Base-by-base conservation (phyloP, 2,888 invertebrate genomes). In the Dynastes maya region DNA sequence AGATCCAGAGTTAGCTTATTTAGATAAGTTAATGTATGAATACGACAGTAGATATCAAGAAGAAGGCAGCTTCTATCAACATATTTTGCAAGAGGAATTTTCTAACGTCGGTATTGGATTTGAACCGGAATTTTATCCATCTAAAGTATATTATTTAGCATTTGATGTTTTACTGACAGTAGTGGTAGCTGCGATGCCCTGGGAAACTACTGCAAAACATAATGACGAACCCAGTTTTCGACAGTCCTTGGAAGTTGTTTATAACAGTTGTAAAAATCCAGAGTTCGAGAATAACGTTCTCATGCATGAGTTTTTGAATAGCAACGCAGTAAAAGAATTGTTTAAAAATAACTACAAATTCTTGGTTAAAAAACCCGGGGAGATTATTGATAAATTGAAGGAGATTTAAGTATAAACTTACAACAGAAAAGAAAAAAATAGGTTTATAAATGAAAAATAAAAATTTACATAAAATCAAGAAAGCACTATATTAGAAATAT, bases 261-360 rank as follows among this genome's bases (percentile, higher is more conserved):
- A 84, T 80, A 83, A 85, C 29, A 80, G 81, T 5, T 82, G 84
- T 29, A 83, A 79, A 74, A 85, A 85, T 79, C 77, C 83, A 5
- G 82, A 85, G 27, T 87, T 88, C 78, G 84, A 85, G 49, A 81
- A 84, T 75, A 77, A 81, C 37, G 88, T 87, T 2, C 84, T 88
- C 11, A 80, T 83, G 2, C 87, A 88, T 77, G 85, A 86, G 67
- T 85, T 87, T 81, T 82, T 88, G 29, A 85, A 87, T 77, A 78
- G 83, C 75, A 67, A 81, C 0, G 70, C 80, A 29, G 85, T 88
- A 80, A 77, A 81, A 64, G 80, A 84, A 49, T 64, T 87, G 13
- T 76, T 88, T 11, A 74, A 63, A 0, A 77, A 78, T 22, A 84
- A 82, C 5, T 82, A 80, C 49, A 86, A 85, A 81, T 88, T 87